Conservation (phyloP, 2,113 vertebrate species). For the Phalacrocorax pelagicus region DNA sequence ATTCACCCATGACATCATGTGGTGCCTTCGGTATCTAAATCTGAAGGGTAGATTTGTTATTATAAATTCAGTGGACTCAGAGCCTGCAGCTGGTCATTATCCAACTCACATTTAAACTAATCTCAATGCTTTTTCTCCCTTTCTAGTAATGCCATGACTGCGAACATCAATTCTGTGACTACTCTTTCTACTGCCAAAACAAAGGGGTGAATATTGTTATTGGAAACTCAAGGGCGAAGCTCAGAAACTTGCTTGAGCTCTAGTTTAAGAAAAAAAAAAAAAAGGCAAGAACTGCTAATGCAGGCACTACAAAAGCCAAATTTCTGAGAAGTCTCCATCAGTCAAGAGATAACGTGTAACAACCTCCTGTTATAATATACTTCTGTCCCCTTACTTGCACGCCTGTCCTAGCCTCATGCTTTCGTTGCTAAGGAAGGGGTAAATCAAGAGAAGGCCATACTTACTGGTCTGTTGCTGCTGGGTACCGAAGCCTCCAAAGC, state of each 20-base stretch:
- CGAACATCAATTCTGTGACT: neutral
- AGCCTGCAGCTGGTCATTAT: neutral
- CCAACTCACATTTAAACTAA: neutral
- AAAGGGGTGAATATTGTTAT: neutral
- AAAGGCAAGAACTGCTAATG: neutral
- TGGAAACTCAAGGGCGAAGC: neutral
- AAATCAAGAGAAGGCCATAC: neutral
- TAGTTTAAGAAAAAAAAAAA: neutral
- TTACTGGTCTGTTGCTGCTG: slow-evolving; percentile 82
- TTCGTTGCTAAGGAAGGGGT: neutral
- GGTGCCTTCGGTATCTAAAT: neutral
- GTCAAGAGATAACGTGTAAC: neutral
- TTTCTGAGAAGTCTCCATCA: neutral
- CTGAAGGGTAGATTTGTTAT: neutral
- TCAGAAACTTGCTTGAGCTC: neutral
- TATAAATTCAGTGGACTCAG: neutral
- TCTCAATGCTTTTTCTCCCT: neutral
- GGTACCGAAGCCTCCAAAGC: slow-evolving; percentile 89
- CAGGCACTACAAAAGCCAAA: neutral
- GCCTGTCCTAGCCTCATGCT: accelerated
- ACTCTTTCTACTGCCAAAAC: neutral
- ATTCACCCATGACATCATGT: neutral
- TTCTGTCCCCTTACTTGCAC: neutral
- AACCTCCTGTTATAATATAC: neutral
- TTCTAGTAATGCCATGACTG: neutral